Percentiles rank a stretch among this genome's conserved stretches.
phyloP scores from a whole-genome alignment of 2,113 vertebrate species.

The Sciurus niger region DNA sequence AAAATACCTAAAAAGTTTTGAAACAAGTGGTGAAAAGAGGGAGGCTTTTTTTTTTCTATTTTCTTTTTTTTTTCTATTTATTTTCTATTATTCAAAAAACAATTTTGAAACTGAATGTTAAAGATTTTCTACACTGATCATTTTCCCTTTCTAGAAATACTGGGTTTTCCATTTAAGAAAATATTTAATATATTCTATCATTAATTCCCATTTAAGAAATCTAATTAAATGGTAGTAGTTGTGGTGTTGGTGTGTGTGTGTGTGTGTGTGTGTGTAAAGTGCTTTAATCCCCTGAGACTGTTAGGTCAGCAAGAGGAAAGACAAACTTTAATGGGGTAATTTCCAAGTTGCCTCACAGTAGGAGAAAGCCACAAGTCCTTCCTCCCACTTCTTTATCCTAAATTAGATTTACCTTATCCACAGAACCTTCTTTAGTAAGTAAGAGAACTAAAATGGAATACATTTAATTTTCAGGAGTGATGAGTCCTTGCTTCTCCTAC shows the following conservation, averaged over 20 bases:
- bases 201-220: not conserved
- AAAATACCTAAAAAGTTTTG: not conserved
- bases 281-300: not conserved
- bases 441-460: slow-evolving; percentile 19
- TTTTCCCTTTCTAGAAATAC: slow-evolving; percentile 46
- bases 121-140: not conserved
- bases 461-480: not conserved
- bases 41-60: not conserved
- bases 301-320: slow-evolving; percentile 12
- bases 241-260: not conserved
- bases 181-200: not conserved
- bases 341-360: not conserved
- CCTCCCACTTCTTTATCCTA: not conserved
- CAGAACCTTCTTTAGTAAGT: not conserved
- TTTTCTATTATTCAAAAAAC: not conserved
- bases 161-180: slow-evolving; percentile 17
- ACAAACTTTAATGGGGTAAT: not conserved
- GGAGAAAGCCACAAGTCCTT: not conserved
- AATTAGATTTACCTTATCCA: slow-evolving; percentile 21
- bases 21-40: not conserved
- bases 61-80: not conserved
- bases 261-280: not conserved
- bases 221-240: not conserved
- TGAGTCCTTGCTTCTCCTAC: not conserved
- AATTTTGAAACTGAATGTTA: not conserved